These are phyloP conservation scores for Myotis vivesi DNA, from an alignment of 2,797 vertebrate species.

Conservation along the genomic window DNA sequence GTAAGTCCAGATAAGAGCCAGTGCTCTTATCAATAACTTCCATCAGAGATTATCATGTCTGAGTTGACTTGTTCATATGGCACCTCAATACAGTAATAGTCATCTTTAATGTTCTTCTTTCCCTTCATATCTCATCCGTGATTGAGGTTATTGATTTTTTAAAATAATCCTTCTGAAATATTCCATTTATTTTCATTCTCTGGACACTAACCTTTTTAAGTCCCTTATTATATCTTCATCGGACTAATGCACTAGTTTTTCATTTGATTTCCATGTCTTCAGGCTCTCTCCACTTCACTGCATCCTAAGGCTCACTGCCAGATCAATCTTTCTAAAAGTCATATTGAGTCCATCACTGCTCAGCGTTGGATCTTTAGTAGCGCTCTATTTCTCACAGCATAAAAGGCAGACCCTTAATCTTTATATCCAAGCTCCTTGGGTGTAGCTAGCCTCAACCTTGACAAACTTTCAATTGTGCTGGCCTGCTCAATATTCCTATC, in stretches of 20 bases:
- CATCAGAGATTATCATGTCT: not conserved
- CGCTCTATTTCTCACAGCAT: not conserved
- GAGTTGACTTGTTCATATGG: not conserved
- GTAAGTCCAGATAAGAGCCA: not conserved
- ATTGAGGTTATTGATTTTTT: conserved; percentile 4
- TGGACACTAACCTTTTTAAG: not conserved
- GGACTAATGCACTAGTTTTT: not conserved
- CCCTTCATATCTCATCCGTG: not conserved
- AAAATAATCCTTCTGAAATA: not conserved
- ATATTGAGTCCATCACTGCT: not conserved
- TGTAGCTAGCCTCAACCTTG: not conserved
- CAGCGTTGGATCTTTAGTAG: not conserved
- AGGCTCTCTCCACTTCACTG: not conserved
- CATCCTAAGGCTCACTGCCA: not conserved
- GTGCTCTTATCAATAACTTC: not conserved
- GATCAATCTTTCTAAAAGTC: conserved; percentile 48
- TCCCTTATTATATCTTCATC: not conserved
- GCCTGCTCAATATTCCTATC: not conserved
- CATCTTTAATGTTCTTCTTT: conserved; percentile 11
- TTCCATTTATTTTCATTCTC: conserved; percentile 16
- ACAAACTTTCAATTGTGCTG: not conserved
- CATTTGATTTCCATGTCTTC: not conserved
- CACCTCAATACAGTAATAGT: not conserved
- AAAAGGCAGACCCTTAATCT: not conserved
- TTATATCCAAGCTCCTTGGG: not conserved